Base-by-base conservation (phyloP, 92 coral and sea anemone genomes). In the Porites divaricata region DNA sequence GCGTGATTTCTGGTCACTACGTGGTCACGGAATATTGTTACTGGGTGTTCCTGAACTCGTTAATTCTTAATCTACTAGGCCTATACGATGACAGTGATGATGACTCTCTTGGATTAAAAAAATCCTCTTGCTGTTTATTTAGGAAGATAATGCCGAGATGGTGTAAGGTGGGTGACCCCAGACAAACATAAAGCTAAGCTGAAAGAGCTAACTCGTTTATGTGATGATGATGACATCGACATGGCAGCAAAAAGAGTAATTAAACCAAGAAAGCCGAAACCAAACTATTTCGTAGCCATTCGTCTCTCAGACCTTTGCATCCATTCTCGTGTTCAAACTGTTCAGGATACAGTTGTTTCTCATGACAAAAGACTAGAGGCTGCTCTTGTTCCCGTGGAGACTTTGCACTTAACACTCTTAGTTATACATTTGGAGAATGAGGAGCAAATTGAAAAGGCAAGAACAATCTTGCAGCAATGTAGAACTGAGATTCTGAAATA, bases 201-300 rank as follows among this genome's bases (percentile, higher is more conserved):
- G 79, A 75, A 84, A 59, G 61, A 81, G 71, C 24, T 68, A 51
- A 50, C 57, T 73, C 48, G 41, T 21, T 52, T 75, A 54, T 74
- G 26, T 28, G 80, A 81, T 22, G 84, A 81, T 80, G 81, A 67
- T 20, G 79, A 79, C 8, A 23, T n/a, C 51, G 76, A 51, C 2
- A 13, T 35, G 7, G 64, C 70, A 17, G 17, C 23, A 19, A 6
- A 68, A 41, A 53, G 57, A 56, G 77, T 23, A 23, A 77, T 19
- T 56, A 66, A 72, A 9, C 87, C 70, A 45, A 85, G 71, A 73
- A 89, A 73, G 51, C 86, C 89, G 9, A 85, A 77, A 67, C 99
- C 99, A 78, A 97, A 97, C 85, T 86, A 93, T 63, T 97, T 97
- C 80, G 81, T 97, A 74, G 98, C 98, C 64, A 74, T 95, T 11